Evolutionary conservation across 2,888 invertebrate genomes (phyloP).

Genomic region (Macrophya alboannulata): DNA sequence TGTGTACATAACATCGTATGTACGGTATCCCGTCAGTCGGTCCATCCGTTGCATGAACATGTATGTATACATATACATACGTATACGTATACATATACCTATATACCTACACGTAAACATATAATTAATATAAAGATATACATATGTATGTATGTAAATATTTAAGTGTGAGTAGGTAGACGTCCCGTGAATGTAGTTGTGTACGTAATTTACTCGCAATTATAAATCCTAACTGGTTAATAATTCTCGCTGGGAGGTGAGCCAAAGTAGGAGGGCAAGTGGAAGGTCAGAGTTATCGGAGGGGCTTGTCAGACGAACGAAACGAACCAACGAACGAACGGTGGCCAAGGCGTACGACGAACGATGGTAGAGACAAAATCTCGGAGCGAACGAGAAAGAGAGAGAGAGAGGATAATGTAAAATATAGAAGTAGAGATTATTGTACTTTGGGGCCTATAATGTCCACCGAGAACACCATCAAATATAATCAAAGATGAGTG

Average conservation of each 20-base stretch:
- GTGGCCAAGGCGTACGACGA: neutral
- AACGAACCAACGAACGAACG: neutral
- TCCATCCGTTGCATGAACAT: conserved; percentile 9
- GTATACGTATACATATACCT: neutral
- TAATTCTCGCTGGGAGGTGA: conserved; percentile 37
- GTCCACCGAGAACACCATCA: no score
- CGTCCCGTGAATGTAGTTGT: neutral
- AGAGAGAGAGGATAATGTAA: conserved; percentile 1
- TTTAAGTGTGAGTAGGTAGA: neutral
- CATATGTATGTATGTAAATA: neutral
- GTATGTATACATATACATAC: neutral
- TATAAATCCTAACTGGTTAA: conserved; percentile 47
- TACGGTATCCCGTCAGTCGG: neutral
- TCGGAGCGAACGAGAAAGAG: neutral
- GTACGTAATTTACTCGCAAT: conserved; percentile 28
- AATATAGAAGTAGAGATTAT: no score
- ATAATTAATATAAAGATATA: neutral
- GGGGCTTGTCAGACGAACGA: neutral
- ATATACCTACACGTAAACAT: neutral
- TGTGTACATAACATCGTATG: neutral
- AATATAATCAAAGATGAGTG: no score
- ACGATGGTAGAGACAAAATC: conserved; percentile 5
- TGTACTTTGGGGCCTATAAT: no score
- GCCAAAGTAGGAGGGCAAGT: conserved; percentile 39
- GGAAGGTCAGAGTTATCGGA: conserved; percentile 44